These are phyloP conservation scores for Hecatera dysodea DNA, from an alignment of 2,888 invertebrate species.

Conservation along the genomic window DNA sequence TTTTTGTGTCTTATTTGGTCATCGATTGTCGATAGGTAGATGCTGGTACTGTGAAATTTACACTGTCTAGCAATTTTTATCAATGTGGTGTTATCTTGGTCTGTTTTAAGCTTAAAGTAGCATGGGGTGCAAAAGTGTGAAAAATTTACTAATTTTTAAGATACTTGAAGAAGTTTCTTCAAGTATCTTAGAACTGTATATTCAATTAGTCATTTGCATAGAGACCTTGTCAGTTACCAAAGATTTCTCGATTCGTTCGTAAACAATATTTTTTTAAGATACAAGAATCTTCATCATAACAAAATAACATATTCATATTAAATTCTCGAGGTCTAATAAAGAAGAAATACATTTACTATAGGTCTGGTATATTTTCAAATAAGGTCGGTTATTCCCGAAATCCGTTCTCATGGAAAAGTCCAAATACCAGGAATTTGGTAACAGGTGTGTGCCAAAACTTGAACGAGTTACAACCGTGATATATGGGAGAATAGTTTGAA, in stretches of 20 bases:
- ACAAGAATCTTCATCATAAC: neutral
- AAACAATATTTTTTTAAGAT: neutral
- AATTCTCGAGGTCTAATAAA: constrained; percentile 13
- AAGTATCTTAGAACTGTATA: no score
- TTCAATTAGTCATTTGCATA: no score
- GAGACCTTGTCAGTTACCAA: no score
- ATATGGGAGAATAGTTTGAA: constrained; percentile 45
- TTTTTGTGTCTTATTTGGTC: neutral
- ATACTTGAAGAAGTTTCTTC: no score
- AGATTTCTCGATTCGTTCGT: neutral
- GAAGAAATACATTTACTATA: constrained; percentile 18
- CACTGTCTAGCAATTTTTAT: no score
- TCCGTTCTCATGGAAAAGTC: constrained; percentile 49
- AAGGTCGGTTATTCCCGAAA: constrained; percentile 37
- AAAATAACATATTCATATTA: constrained; percentile 12
- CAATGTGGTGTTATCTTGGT: no score
- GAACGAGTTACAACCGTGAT: constrained; percentile 51
- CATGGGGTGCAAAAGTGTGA: no score
- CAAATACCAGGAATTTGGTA: constrained; percentile 53
- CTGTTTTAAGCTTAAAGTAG: neutral
- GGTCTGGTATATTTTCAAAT: constrained; percentile 42
- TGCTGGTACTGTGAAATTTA: no score
- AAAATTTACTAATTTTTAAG: no score
- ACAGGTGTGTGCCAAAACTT: constrained; percentile 61
- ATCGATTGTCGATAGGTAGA: no score